Evolutionary conservation across 2,888 invertebrate genomes (phyloP).

Genomic region (Ennomos fuscantarius): DNA sequence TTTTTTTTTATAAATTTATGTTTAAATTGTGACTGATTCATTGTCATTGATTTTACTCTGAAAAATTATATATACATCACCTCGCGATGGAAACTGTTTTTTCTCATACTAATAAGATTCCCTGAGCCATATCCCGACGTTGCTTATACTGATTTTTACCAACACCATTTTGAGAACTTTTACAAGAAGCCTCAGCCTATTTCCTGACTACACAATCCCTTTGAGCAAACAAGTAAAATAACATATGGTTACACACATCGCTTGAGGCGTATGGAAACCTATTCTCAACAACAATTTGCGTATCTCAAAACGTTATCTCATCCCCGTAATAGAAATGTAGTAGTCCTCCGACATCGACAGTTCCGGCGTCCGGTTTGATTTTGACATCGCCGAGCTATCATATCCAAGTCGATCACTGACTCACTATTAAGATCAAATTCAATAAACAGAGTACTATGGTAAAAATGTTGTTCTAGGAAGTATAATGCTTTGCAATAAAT

Average conservation of each 20-base stretch:
- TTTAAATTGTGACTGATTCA: too few species aligned
- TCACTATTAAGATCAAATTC: too few species aligned
- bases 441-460: too few species aligned
- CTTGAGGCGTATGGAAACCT: conserved; percentile 64
- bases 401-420: too few species aligned
- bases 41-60: too few species aligned
- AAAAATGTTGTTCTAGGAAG: too few species aligned
- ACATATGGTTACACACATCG: conserved; percentile 40
- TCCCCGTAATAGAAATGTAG: conserved; percentile 26
- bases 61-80: too few species aligned
- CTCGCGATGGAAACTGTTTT: too few species aligned
- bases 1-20: too few species aligned
- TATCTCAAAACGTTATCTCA: conserved; percentile 68
- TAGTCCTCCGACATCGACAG: conserved; percentile 2
- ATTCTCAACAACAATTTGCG: conserved; percentile 75
- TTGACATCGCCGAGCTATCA: neutral
- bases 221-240: conserved; percentile 21
- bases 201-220: conserved; percentile 17
- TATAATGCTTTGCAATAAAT: too few species aligned
- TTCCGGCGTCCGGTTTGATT: neutral
- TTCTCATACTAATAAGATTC: too few species aligned
- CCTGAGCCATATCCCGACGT: too few species aligned
- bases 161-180: conserved; percentile 11
- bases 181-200: conserved; percentile 4
- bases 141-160: conserved; percentile 7